These are phyloP conservation scores for Cryptophagus acutangulus DNA, from an alignment of 2,888 invertebrate genomes.

Conservation along the genomic window DNA sequence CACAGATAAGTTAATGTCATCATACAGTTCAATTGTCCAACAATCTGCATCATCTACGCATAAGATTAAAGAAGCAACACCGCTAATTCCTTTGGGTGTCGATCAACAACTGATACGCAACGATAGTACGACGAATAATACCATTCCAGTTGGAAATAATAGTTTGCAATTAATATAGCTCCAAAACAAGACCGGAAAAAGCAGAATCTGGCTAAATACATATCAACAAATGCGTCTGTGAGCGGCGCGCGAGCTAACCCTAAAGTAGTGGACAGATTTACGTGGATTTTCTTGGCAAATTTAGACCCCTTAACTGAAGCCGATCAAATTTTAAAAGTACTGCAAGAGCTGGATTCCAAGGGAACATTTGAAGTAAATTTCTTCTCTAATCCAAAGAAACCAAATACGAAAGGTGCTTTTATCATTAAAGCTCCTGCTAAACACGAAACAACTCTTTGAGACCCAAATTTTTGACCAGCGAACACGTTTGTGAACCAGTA, in stretches of 20 bases:
- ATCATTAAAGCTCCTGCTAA: constrained; percentile 1
- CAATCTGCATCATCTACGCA: too few species aligned
- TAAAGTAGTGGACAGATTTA: background rate
- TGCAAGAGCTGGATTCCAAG: background rate
- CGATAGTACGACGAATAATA: too few species aligned
- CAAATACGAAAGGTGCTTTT: background rate
- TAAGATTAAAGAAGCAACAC: too few species aligned
- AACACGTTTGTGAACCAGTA: background rate
- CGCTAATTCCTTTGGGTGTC: too few species aligned
- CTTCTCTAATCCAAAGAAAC: too few species aligned
- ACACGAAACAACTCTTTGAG: background rate
- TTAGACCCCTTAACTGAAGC: background rate
- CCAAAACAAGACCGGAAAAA: too few species aligned
- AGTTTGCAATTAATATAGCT: too few species aligned
- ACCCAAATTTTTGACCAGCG: constrained; percentile 1
- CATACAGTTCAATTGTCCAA: too few species aligned
- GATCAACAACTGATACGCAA: too few species aligned
- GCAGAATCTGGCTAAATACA: background rate
- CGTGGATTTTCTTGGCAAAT: background rate
- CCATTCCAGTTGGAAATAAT: too few species aligned
- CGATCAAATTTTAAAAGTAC: background rate
- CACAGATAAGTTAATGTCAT: too few species aligned
- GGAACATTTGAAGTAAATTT: background rate
- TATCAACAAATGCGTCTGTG: background rate
- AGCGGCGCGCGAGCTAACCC: background rate